Evolutionary conservation across 2,113 vertebrate genomes (phyloP).

Genomic region (Bothrops jararaca): DNA sequence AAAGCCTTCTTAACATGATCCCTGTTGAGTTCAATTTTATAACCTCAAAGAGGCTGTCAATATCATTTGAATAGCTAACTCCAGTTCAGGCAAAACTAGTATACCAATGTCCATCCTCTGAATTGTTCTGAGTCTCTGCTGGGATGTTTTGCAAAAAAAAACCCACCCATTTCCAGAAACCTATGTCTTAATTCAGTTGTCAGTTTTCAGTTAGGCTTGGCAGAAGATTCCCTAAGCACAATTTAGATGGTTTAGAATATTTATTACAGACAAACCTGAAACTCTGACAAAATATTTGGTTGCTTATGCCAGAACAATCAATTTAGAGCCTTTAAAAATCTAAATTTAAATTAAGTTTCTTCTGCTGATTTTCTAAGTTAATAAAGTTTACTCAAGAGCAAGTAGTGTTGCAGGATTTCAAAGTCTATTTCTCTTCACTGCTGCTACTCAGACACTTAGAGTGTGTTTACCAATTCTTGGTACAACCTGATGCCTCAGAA

Average conservation of each 20-base stretch:
- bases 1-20: neutral
- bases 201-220: neutral
- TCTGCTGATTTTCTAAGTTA: neutral
- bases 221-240: neutral
- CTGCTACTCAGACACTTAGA: neutral
- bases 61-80: neutral
- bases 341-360: neutral
- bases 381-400: neutral
- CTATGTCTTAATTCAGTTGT: neutral
- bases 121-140: neutral
- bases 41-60: neutral
- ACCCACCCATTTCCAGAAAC: neutral
- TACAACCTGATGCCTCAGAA: neutral
- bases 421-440: neutral
- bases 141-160: neutral
- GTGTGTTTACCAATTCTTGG: neutral
- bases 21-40: neutral
- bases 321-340: neutral
- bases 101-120: neutral
- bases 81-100: neutral
- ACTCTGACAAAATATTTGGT: neutral
- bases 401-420: neutral
- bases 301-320: neutral
- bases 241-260: neutral
- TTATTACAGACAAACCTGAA: neutral